Evolutionary conservation across 1,140 invertebrate species (phyloP), one percentile per base, ranked within the genome.

Genomic region (Cataglyphis hispanica): DNA sequence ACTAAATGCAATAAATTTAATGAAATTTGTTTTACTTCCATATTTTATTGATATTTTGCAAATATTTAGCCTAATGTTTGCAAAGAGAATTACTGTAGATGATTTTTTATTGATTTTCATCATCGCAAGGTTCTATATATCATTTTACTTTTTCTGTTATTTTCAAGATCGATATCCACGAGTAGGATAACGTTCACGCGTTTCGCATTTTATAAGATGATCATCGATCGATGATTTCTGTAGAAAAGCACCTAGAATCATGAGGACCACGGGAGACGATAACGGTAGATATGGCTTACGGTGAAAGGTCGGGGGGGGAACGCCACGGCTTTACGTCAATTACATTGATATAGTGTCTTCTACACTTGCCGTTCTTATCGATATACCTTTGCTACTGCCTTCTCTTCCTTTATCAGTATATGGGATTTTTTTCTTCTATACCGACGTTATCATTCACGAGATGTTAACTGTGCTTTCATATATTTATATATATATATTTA

Each of bases 281-380:
- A 92, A 92, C 90, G 89, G 90, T 89, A 89, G 90, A 89, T 86
- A 91, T 50, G 66, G 43, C 67, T 74, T 81, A 84, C 84, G 90
- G 91, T 90, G 89, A 92, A 90, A 92, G 90, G 91, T 92, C 91
- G 86, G 34, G 31, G 86, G 34, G 31, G 66, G 74, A 34, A 89
- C 64, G 78, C 22, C 83, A 63, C 75, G 81, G 90, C 66, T 92
- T 92, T 90, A 92, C 89, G 90, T 91, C 91, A 92, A 91, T 92
- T 92, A 92, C 89, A 91, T 91, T 92, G 91, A 92, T 91, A 91
- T 90, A 89, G 87, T 91, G 87, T 88, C 84, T 75, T 34, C 77
- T 43, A 31, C 34, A 50, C 50, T 43, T 46, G 53, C 83, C 66
- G 58, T 69, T 70, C 74, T 63, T 86, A 60, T 80, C 89, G 53